These are phyloP conservation scores for Pyxicephalus adspersus DNA, from an alignment of 2,113 vertebrate species.

Conservation along the genomic window DNA sequence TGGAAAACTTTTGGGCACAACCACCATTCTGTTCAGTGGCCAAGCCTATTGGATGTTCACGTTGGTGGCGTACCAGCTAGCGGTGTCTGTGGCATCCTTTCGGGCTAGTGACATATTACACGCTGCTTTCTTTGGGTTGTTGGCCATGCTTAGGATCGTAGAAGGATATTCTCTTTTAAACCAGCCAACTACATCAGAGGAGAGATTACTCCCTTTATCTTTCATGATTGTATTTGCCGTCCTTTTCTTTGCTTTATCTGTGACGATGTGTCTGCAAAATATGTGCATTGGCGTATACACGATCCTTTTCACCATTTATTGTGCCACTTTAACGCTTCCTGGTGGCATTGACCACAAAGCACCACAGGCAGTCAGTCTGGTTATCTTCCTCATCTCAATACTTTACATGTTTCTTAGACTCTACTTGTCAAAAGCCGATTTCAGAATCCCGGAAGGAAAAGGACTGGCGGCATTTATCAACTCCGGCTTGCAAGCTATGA, in stretches of 20 bases:
- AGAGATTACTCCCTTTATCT: constrained; percentile 67
- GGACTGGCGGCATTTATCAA: constrained; percentile 66
- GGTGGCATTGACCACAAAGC: constrained; percentile 76
- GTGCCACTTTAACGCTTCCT: constrained; percentile 76
- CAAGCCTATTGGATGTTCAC: constrained; percentile 88
- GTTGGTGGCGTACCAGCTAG: constrained; percentile 78
- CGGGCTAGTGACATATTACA: constrained; percentile 71
- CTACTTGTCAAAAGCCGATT: constrained; percentile 66
- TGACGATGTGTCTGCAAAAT: constrained; percentile 76
- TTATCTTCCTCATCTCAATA: constrained; percentile 76
- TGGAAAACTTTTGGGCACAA: constrained; percentile 78
- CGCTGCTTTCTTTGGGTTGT: constrained; percentile 80
- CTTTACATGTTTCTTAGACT: constrained; percentile 70
- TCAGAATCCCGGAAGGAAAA: constrained; percentile 68
- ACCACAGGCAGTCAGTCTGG: constrained; percentile 76
- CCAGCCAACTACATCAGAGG: constrained; percentile 60
- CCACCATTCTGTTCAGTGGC: constrained; percentile 67
- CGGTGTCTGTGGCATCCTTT: constrained; percentile 74
- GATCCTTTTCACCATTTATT: constrained; percentile 76
- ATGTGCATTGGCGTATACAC: constrained; percentile 75
- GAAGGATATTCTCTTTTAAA: constrained; percentile 79
- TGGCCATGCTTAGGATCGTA: constrained; percentile 75
- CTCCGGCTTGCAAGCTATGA: constrained; percentile 62
- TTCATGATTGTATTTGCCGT: constrained; percentile 78
- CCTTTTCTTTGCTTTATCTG: constrained; percentile 76